Conservation (phyloP, 1,140 invertebrate genomes). For the Tetragnatha versicolor region DNA sequence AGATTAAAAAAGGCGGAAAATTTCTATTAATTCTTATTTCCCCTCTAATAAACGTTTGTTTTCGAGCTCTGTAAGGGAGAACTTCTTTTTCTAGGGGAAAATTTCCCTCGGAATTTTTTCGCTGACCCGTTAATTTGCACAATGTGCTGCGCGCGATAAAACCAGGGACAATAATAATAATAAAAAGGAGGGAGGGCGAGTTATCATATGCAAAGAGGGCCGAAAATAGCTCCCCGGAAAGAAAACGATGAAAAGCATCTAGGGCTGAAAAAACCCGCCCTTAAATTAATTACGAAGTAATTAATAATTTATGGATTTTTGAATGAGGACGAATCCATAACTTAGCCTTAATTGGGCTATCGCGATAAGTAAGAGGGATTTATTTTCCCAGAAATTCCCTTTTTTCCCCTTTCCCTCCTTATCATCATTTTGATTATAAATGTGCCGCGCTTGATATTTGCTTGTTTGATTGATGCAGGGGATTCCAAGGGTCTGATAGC, state of each 20-base stretch:
- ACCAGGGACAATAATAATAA: background rate
- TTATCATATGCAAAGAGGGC: constrained; percentile 7
- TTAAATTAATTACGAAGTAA: constrained; percentile 55
- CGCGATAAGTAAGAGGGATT: constrained; percentile 52
- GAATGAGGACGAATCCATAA: constrained; percentile 52
- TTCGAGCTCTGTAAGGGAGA: constrained; percentile 26
- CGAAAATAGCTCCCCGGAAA: background rate
- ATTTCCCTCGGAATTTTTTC: constrained; percentile 10
- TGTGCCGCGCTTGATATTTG: constrained; percentile 39
- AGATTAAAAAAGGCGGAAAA: background rate
- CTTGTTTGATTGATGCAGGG: constrained; percentile 37
- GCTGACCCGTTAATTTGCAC: constrained; percentile 26
- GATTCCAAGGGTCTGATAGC: background rate
- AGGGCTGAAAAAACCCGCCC: background rate
- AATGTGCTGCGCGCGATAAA: constrained; percentile 30
- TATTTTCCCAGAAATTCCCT: constrained; percentile 38
- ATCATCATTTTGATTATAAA: constrained; percentile 50
- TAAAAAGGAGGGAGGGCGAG: constrained; percentile 10
- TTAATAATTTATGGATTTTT: constrained; percentile 56
- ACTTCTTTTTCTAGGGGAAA: background rate
- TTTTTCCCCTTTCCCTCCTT: background rate
- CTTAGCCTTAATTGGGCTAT: constrained; percentile 51
- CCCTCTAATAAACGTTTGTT: constrained; percentile 25
- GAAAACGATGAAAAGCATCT: background rate
- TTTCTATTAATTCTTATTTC: constrained; percentile 6